phyloP scores from a whole-genome alignment of 2,888 invertebrate species.

The Plagiodera versicolora region DNA sequence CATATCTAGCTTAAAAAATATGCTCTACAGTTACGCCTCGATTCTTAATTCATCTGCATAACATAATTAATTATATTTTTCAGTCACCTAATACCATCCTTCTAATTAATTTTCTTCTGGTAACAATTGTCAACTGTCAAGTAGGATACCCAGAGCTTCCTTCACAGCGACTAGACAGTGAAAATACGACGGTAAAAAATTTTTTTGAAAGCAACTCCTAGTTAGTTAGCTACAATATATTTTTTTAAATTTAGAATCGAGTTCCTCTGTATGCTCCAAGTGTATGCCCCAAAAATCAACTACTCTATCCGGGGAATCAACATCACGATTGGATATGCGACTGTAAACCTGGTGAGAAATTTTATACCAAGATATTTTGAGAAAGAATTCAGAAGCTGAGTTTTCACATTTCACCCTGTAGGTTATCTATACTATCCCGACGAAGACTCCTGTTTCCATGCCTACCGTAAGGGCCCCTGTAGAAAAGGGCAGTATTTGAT shows the following conservation, averaged over 20 bases:
- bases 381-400: too few relatives aligned
- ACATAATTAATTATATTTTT: not conserved
- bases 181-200: slow-evolving; percentile 24
- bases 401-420: too few relatives aligned
- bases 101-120: not conserved
- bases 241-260: slow-evolving; percentile 31
- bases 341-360: slow-evolving; percentile 59
- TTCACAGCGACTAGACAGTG: slow-evolving; percentile 32
- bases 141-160: slow-evolving; percentile 33
- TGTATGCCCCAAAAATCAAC: slow-evolving; percentile 65
- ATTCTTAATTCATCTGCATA: too few relatives aligned
- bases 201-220: not conserved
- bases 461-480: slow-evolving; percentile 69
- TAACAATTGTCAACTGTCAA: slow-evolving; percentile 11
- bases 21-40: too few relatives aligned
- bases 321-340: slow-evolving; percentile 66
- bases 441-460: slow-evolving; percentile 64
- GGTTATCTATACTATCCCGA: slow-evolving; percentile 64
- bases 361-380: not conserved
- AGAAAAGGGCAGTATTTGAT: slow-evolving; percentile 58
- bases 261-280: slow-evolving; percentile 54
- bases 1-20: too few relatives aligned
- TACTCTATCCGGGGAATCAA: slow-evolving; percentile 68
- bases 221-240: not conserved
- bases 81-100: not conserved